Conservation (phyloP, 2,888 invertebrate species). For the Pycnomerus fuliginosus region DNA sequence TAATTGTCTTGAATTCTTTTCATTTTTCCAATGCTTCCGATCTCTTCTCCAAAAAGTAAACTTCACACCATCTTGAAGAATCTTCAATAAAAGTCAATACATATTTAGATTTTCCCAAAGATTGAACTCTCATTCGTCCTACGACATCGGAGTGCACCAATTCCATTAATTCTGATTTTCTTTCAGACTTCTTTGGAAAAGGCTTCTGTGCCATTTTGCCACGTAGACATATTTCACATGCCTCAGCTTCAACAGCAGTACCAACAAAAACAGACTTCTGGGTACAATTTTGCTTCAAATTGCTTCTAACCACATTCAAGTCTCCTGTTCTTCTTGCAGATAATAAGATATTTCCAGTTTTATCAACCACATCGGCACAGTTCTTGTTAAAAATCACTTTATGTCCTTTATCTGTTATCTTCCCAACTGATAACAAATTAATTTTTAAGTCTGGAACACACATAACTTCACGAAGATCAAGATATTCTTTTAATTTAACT, state of each 20-base stretch:
- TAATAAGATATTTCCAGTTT: too few relatives aligned
- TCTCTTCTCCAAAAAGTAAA: not conserved
- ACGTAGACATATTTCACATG: too few relatives aligned
- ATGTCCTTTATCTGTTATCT: not conserved
- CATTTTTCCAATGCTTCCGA: not conserved
- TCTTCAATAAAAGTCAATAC: too few relatives aligned
- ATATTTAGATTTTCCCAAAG: too few relatives aligned
- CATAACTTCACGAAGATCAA: not conserved
- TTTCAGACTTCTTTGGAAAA: not conserved
- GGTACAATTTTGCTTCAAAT: too few relatives aligned
- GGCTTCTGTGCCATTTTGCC: not conserved
- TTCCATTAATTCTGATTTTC: not conserved
- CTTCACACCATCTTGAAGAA: not conserved
- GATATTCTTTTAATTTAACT: not conserved
- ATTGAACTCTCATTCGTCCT: not conserved
- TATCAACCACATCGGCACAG: not conserved
- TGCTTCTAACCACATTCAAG: not conserved
- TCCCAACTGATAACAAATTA: constrained; percentile 1
- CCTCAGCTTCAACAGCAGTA: too few relatives aligned
- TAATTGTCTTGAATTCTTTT: too few relatives aligned
- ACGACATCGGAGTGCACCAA: constrained; percentile 2
- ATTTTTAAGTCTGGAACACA: constrained; percentile 2
- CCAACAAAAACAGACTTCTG: too few relatives aligned
- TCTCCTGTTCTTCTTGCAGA: too few relatives aligned
- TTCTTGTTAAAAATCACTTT: not conserved